These are phyloP conservation scores for Lepisosteus osseus DNA, from an alignment of 2,113 vertebrate genomes.

Conservation along the genomic window DNA sequence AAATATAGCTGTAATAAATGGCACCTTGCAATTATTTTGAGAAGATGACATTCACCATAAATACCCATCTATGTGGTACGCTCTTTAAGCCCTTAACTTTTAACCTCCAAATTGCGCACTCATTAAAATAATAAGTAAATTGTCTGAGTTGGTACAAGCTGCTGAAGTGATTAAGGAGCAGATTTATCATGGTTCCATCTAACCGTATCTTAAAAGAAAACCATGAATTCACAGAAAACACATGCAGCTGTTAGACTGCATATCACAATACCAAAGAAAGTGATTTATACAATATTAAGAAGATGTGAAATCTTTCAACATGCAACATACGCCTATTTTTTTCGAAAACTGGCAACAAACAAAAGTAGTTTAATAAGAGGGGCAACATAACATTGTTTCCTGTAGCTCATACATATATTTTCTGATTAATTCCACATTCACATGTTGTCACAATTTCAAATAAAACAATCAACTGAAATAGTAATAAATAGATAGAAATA, in stretches of 20 bases:
- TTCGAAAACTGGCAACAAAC: not conserved
- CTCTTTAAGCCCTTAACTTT: not conserved
- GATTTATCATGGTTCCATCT: not conserved
- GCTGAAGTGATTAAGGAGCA: not conserved
- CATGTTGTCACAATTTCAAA: too few species aligned
- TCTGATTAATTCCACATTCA: too few species aligned
- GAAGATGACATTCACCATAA: not conserved
- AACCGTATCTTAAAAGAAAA: conserved; percentile 10
- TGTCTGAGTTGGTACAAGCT: not conserved
- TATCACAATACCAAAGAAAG: not conserved
- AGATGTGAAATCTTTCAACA: not conserved
- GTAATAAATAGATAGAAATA: too few species aligned
- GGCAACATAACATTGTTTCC: too few species aligned
- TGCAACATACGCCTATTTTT: not conserved
- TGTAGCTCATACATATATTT: too few species aligned
- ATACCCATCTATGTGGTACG: not conserved
- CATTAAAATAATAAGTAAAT: not conserved
- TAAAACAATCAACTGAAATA: too few species aligned
- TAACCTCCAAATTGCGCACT: not conserved
- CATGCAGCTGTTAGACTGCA: conserved; percentile 8
- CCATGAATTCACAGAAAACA: not conserved
- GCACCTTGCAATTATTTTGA: not conserved
- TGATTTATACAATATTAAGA: not conserved
- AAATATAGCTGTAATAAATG: not conserved
- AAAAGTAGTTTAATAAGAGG: not conserved